Conservation (phyloP, 2,113 vertebrate genomes). For the Hippocampus zosterae region DNA sequence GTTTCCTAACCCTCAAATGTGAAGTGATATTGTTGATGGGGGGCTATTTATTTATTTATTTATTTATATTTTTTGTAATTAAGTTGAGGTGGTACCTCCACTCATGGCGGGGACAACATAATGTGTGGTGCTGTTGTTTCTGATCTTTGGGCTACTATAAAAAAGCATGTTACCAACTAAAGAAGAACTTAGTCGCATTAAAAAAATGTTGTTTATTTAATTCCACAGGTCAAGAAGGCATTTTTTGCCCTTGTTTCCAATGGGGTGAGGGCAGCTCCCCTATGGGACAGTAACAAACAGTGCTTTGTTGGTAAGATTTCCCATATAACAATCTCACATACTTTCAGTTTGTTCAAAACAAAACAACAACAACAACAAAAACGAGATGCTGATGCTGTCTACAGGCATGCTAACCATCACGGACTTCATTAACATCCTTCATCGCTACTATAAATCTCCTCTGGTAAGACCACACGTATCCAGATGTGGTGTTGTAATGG, state of each 20-base stretch:
- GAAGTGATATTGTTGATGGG: too few species aligned
- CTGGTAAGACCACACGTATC: constrained; percentile 75
- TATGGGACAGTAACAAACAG: constrained; percentile 97
- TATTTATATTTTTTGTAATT: not conserved
- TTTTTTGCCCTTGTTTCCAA: constrained; percentile 97
- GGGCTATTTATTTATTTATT: not conserved
- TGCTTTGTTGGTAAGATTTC: constrained; percentile 87
- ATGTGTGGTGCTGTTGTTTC: not conserved
- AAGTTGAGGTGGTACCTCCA: too few species aligned
- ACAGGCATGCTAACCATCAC: constrained; percentile 97
- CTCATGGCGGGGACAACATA: too few species aligned
- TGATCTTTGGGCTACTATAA: not conserved
- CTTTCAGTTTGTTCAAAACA: not conserved
- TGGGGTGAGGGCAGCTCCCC: constrained; percentile 89
- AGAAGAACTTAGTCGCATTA: not conserved
- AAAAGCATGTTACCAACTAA: not conserved
- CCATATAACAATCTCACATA: not conserved
- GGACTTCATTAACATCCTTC: constrained; percentile 97
- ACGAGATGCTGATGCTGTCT: not conserved
- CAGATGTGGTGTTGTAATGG: not conserved
- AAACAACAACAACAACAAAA: not conserved
- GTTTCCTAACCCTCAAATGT: too few species aligned
- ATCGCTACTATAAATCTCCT: constrained; percentile 96
- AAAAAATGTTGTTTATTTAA: not conserved
- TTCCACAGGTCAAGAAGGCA: constrained; percentile 90